A percentile compares a stretch with the other conserved stretches of the same genome.
Conservation (phyloP, 2,888 invertebrate genomes). For the Timandra comae region DNA sequence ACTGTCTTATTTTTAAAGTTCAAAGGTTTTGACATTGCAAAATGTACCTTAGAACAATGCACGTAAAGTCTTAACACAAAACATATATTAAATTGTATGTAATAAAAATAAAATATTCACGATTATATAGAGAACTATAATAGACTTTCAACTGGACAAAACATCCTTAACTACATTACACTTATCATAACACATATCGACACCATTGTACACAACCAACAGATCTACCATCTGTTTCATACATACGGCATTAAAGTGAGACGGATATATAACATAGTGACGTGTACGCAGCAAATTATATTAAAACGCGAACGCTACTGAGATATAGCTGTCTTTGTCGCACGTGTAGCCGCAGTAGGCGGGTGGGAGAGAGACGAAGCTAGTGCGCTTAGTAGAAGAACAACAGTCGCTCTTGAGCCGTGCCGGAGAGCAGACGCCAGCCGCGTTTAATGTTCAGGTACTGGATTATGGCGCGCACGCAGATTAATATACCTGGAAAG, state of each 20-base stretch:
- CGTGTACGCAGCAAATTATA: conserved; percentile 8
- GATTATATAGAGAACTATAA: no score
- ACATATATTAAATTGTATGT: no score
- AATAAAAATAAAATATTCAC: no score
- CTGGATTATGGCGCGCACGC: conserved; percentile 90
- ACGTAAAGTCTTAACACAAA: no score
- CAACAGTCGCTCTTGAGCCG: conserved; percentile 89
- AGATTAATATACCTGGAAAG: conserved; percentile 87
- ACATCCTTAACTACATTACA: conserved; percentile 7
- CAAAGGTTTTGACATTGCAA: no score
- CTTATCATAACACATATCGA: not conserved
- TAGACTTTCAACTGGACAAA: conserved; percentile 14
- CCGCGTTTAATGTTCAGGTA: conserved; percentile 93
- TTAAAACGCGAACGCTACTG: conserved; percentile 23
- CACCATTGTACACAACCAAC: no score
- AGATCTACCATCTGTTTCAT: conserved; percentile 1
- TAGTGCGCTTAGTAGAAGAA: conserved; percentile 84
- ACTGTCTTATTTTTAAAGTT: no score
- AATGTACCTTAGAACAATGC: no score
- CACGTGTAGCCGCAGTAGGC: conserved; percentile 24
- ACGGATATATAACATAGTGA: conserved; percentile 2
- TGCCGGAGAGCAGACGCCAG: conserved; percentile 90
- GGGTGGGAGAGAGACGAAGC: conserved; percentile 34
- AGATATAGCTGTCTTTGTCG: conserved; percentile 32
- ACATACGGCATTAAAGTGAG: conserved; percentile 9